Percentiles rank a stretch among this genome's conserved stretches.
phyloP scores from a whole-genome alignment of 2,113 vertebrate species.

The Stomatorhinus ivindoensis region DNA sequence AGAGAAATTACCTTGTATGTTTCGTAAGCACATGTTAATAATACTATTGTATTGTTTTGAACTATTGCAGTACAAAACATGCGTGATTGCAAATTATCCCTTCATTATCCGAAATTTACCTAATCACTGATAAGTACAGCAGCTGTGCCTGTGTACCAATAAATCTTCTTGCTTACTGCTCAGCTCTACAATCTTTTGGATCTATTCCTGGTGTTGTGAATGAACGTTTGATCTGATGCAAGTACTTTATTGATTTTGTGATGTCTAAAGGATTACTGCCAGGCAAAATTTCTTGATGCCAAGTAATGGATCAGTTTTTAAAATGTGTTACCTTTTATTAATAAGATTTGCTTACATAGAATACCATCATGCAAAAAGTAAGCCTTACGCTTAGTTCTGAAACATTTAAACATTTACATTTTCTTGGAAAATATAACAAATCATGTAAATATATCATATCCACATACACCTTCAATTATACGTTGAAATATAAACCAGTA shows the following conservation, averaged over 20 bases:
- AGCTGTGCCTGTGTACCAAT: background rate
- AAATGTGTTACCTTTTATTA: background rate
- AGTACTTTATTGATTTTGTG: background rate
- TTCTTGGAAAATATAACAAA: background rate
- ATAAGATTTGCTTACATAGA: background rate
- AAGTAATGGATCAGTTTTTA: background rate
- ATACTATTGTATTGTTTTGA: background rate
- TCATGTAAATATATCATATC: background rate
- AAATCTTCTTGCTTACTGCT: background rate
- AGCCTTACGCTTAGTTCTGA: background rate
- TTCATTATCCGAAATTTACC: background rate
- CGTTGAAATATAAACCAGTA: background rate
- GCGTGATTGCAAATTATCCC: background rate
- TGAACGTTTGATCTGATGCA: background rate
- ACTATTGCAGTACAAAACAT: background rate
- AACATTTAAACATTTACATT: background rate
- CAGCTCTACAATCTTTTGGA: background rate
- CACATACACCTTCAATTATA: background rate
- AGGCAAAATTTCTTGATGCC: background rate
- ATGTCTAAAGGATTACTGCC: background rate
- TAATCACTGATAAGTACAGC: background rate
- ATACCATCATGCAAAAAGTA: background rate
- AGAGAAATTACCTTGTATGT: background rate
- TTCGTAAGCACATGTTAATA: background rate
- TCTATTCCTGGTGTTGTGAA: background rate